These are phyloP conservation scores for Eulemur albifrons DNA, from an alignment of 2,797 vertebrate genomes.

Conservation along the genomic window DNA sequence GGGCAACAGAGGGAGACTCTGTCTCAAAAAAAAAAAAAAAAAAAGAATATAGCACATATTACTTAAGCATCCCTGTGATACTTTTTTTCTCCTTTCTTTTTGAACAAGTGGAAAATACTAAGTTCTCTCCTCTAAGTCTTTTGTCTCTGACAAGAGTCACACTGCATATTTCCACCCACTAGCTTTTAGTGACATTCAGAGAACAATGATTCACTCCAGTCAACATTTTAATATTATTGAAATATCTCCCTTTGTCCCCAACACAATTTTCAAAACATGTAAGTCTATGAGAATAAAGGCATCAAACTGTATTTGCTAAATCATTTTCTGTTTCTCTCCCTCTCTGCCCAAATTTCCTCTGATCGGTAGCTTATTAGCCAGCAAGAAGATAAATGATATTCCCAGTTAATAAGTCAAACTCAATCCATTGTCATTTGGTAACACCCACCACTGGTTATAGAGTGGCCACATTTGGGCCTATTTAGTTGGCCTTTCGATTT, in stretches of 20 bases:
- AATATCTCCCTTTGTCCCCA: conserved; percentile 66
- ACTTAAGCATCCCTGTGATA: neutral
- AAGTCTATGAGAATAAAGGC: conserved; percentile 63
- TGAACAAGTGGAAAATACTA: neutral
- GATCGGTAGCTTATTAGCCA: conserved; percentile 49
- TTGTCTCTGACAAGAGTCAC: neutral
- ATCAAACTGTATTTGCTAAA: conserved; percentile 61
- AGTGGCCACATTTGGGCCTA: conserved; percentile 32
- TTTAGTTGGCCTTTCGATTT: conserved; percentile 16
- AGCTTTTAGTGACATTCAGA: conserved; percentile 58
- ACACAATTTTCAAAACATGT: conserved; percentile 73
- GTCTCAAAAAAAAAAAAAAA: no score
- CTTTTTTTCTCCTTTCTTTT: neutral
- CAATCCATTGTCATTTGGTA: conserved; percentile 66
- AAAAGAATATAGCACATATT: neutral
- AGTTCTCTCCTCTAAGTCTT: conserved; percentile 50
- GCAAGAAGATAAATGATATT: conserved; percentile 69
- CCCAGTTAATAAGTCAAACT: conserved; percentile 66
- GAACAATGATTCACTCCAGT: conserved; percentile 38
- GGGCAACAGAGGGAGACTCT: no score
- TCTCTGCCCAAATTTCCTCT: neutral
- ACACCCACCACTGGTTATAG: conserved; percentile 36
- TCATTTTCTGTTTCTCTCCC: conserved; percentile 57
- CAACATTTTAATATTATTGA: conserved; percentile 70
- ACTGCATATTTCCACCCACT: conserved; percentile 52